Evolutionary conservation across 2,797 vertebrate genomes (phyloP), one percentile per base, ranked within the genome.

Genomic region (Spea hammondii): DNA sequence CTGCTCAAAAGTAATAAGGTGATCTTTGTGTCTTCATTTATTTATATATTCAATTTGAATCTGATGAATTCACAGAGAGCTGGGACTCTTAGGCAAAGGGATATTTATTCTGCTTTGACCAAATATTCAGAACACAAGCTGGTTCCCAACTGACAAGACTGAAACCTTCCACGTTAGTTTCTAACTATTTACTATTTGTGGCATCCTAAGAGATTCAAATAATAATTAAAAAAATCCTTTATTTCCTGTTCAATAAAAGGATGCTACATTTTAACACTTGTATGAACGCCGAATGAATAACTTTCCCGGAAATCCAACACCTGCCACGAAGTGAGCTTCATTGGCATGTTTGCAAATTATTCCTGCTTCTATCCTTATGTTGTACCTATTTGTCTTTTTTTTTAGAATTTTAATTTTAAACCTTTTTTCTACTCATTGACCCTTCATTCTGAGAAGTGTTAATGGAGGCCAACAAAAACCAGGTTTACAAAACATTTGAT

Each of bases 1-100:
- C 45, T 50, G 11, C 59, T 45, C 55, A 65, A 32, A 74, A 8
- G 17, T 80, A 80, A 80, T 80, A 68, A 80, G 79, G 51, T 65
- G 54, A 67, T 70, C 72, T 70, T 12, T 64, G 46, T 64, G 66
- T 64, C 66, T 13, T 13, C 55, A 12, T 57, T 3, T 5, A 12
- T 57, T 2, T 12, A 11, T 11, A 13, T 5, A 13, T 60, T 5
- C 47, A 8, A 10, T 65, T 57, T n/a, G 75, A 79, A 79, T 69
- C 46, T 62, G 47, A 50, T 67, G 68, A 70, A 70, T 51, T 44
- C 14, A 48, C 72, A 51, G 11, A 53, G 65, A 76, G 50, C 72
- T 50, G 47, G 51, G 76, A 57, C 44, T 66, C n/a, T 50, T 55
- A 72, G 62, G 47, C 62, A 76, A 4, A 50, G n/a, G 14, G 53